Conservation (phyloP, 1,140 invertebrate species). For the Apis laboriosa region DNA sequence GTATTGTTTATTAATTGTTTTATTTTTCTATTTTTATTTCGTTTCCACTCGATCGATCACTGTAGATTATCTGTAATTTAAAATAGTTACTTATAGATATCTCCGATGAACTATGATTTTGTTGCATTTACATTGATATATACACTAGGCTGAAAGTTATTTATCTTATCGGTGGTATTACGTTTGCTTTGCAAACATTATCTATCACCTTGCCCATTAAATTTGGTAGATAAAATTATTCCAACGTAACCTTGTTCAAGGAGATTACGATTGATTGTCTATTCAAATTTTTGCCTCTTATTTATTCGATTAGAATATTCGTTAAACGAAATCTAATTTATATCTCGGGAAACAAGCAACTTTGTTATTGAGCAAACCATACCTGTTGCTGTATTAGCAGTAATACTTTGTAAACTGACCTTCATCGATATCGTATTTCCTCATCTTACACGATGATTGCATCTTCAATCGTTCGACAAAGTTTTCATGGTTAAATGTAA, state of each 20-base stretch:
- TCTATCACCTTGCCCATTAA: background rate
- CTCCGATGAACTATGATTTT: background rate
- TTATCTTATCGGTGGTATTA: conserved; percentile 11
- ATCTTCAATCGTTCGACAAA: too few relatives aligned
- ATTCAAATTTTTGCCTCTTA: background rate
- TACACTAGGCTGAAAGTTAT: background rate
- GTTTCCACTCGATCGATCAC: background rate
- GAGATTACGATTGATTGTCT: background rate
- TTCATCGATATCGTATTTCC: too few relatives aligned
- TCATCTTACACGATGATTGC: too few relatives aligned
- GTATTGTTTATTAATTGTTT: background rate
- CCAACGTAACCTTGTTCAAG: background rate
- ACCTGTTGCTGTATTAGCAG: conserved; percentile 16
- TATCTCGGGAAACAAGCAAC: background rate
- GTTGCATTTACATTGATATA: conserved; percentile 9
- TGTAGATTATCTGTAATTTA: background rate
- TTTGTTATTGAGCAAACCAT: conserved; percentile 5
- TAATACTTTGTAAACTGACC: background rate
- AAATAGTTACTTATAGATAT: too few relatives aligned
- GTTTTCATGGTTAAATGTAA: too few relatives aligned
- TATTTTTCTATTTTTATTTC: background rate
- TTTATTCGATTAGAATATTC: background rate
- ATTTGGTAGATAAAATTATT: conserved; percentile 24
- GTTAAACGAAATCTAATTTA: background rate
- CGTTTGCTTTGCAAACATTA: background rate